Base-by-base conservation (phyloP, 2,797 vertebrate species). In the Diglossa cyanea region DNA sequence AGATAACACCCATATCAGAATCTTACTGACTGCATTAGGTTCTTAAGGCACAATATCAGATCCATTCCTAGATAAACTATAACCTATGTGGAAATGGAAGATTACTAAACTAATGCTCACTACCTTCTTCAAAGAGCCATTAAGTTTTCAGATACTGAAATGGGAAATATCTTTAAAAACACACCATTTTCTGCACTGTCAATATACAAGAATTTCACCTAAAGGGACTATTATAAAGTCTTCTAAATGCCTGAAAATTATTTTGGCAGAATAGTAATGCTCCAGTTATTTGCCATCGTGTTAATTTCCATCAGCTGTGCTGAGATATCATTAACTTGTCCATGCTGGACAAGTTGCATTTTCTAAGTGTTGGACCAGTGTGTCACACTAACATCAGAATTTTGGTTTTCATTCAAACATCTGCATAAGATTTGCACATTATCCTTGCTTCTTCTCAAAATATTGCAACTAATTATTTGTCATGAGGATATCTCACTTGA, bases 1-100 rank as follows among this genome's bases (percentile, higher is more conserved):
- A 95, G 97, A 96, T 95, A 96, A 72, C 18, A 86, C 58, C 70
- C 94, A 2, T 86, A 97, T 96, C 93, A 93, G 80, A 95, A 93
- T 54, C 88, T 88, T 86, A 83, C 65, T 73, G 89, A 90, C 79
- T 93, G 61, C 94, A 96, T 95, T 93, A 96, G 89, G 57, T 94
- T 92, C 91, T 94, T 96, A 80, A 90, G 92, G 86, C 76, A 65
- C 88, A 93, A 54, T 83, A 96, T 87, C 90, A 95, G 86, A 92
- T 88, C 76, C 37, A 60, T 84, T 78, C 74, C 70, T 72, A 80
- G 88, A 94, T 66, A 74, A 94, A 78, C 28, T 86, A 30, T 16
- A 77, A 77, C 3, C 1, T 58, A 55, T 20, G 17, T 63, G n/a
- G 53, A 50, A 91, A 87, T 45, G n/a, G 60, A 93, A 76, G 58